Evolutionary conservation across 2,113 vertebrate species (phyloP), one percentile per base, ranked within the genome.

Genomic region (Dicrurus megarhynchus): DNA sequence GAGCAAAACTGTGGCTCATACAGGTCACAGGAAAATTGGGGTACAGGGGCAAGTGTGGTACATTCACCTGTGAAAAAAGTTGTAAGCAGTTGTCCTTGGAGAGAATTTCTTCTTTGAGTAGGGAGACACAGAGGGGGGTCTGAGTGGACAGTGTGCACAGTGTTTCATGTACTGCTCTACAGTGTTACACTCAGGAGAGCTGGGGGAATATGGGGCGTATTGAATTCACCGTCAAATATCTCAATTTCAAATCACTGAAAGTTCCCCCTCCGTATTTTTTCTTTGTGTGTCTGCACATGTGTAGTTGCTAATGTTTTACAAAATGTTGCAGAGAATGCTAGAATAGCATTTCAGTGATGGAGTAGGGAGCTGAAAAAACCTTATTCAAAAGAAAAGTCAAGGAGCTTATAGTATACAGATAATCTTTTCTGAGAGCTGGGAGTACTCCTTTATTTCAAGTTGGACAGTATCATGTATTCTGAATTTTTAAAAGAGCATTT

Each of bases 281-380:
- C 7, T 26, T 19, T 57, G 0, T 16, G 1, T n/a, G 3, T 32
- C 7, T 50, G 23, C 2, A 1, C 26, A 6, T 5, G 9, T 27
- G 9, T 53, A 7, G 7, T 74, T 78, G 26, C 35, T 75, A 37
- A 52, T 35, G 4, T 3, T 75, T 47, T 71, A 47, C 47, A 84
- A 82, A 93, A 65, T 33, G 21, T 55, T 33, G 44, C 35, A 73
- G 55, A 55, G 16, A 75, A 30, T 78, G 26, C 32, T 85, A 60
- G 28, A 90, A 32, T n/a, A 55, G 9, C 17, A 60, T 79, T 95
- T 91, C 20, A 75, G 49, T 1, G 2, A 22, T 18, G 10, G 28
- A 47, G 6, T 39, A 75, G 3, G 56, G 49, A 90, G 44, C 35
- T 71, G 44, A n/a, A 55, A 82, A 68, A 64, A 52, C 3, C 3